Percentiles rank a stretch among this genome's conserved stretches.
Evolutionary conservation across 92 coral and sea anemone genomes (phyloP).

Genomic region (Muricea muricata): DNA sequence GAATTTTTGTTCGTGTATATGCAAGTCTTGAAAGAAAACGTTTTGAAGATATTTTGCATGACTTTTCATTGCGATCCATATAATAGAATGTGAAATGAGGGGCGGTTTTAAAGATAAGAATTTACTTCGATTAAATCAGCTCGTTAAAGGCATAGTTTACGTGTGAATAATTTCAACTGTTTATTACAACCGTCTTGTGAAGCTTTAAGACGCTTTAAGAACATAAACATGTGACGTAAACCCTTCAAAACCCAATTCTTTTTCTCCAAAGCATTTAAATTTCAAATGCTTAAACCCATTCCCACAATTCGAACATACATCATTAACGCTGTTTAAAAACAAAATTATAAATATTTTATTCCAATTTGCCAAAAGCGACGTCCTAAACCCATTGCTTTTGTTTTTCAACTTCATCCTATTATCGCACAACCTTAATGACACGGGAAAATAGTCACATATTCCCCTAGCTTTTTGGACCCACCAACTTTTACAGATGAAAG

Average conservation of each 20-base stretch:
- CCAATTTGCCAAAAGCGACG: constrained; percentile 12
- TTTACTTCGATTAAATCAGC: constrained; percentile 17
- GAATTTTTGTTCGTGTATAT: no score
- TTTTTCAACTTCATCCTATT: neutral
- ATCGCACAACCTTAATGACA: neutral
- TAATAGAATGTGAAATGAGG: constrained; percentile 5
- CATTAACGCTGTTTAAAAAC: constrained; percentile 43
- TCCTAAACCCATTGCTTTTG: neutral
- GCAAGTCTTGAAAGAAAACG: neutral
- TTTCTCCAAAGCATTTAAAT: no score
- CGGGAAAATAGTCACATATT: neutral
- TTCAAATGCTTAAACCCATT: no score
- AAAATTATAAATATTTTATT: constrained; percentile 40
- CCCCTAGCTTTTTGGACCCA: no score
- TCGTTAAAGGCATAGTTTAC: neutral
- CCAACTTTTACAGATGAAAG: no score
- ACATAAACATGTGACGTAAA: no score
- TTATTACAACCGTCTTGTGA: neutral
- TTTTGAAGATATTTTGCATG: neutral
- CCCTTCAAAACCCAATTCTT: no score
- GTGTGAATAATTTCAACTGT: neutral
- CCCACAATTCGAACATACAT: no score
- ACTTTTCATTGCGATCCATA: constrained; percentile 7
- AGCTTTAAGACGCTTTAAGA: no score
- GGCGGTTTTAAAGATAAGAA: neutral